phyloP scores from a whole-genome alignment of 2,888 invertebrate species.

The Zaprionus lineosus region DNA sequence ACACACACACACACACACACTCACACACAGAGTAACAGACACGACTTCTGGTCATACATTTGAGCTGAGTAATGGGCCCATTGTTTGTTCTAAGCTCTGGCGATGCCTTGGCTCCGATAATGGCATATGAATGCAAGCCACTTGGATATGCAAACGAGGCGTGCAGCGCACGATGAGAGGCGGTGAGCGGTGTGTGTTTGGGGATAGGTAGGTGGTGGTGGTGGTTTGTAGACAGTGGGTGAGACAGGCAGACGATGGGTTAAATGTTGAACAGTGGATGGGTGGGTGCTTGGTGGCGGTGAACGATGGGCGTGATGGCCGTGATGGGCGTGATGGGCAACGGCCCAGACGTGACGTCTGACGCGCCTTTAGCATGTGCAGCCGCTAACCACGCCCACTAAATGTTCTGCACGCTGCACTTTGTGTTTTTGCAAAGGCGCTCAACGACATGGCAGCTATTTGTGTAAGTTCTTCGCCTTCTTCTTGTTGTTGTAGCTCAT shows the following conservation, averaged over 20 bases:
- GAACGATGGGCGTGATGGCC: conserved; percentile 55
- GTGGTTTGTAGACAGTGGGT: too few relatives aligned
- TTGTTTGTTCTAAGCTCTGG: conserved; percentile 70
- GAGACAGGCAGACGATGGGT: too few relatives aligned
- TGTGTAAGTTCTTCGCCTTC: conserved; percentile 1
- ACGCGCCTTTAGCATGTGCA: conserved; percentile 49
- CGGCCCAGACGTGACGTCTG: conserved; percentile 41
- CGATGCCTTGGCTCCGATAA: conserved; percentile 73
- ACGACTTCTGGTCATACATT: too few relatives aligned
- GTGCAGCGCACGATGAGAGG: conserved; percentile 28
- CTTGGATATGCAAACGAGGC: conserved; percentile 70
- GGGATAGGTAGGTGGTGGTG: too few relatives aligned
- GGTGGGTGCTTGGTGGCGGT: too few relatives aligned
- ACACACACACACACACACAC: not conserved
- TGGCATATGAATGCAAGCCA: conserved; percentile 71
- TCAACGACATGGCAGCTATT: conserved; percentile 53
- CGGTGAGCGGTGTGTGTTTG: too few relatives aligned
- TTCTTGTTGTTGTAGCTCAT: conserved; percentile 19
- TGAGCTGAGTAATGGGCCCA: conserved; percentile 63
- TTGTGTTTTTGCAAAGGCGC: conserved; percentile 61
- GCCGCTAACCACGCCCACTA: conserved; percentile 55
- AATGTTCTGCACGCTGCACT: conserved; percentile 65
- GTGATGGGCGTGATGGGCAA: conserved; percentile 44
- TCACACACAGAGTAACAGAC: not conserved
- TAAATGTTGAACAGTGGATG: too few relatives aligned